Percentiles rank a stretch among this genome's conserved stretches.
Evolutionary conservation across 1,140 invertebrate species (phyloP).

Genomic region (Leptopilina boulardi): DNA sequence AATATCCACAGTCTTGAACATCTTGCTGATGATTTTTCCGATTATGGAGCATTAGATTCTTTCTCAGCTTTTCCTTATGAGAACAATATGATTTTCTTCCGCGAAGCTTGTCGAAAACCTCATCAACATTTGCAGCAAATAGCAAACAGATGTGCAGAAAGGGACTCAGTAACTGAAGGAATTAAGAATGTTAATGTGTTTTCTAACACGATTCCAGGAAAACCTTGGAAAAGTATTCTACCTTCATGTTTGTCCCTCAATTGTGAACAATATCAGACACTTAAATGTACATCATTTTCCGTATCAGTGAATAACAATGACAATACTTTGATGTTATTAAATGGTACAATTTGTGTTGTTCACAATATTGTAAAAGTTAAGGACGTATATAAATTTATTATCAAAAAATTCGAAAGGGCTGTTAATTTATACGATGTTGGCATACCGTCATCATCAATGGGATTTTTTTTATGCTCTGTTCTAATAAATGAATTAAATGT

Average conservation of each 20-base stretch:
- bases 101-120: constrained; percentile 39
- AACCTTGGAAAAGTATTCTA: constrained; percentile 22
- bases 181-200: neutral
- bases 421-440: constrained; percentile 43
- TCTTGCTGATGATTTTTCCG: constrained; percentile 43
- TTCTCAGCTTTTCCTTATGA: constrained; percentile 50
- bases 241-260: neutral
- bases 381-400: constrained; percentile 30
- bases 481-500: constrained; percentile 5
- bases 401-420: constrained; percentile 35
- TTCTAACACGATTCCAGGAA: neutral
- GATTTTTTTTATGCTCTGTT: constrained; percentile 38
- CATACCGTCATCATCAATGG: constrained; percentile 35
- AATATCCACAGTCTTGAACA: constrained; percentile 50
- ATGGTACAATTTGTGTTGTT: constrained; percentile 43
- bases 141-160: constrained; percentile 34
- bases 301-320: constrained; percentile 37
- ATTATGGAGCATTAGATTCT: constrained; percentile 44
- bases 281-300: constrained; percentile 24
- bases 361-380: constrained; percentile 41
- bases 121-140: constrained; percentile 49
- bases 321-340: constrained; percentile 40
- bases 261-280: neutral
- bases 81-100: constrained; percentile 50
- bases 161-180: neutral